Base-by-base conservation (phyloP, 1,140 invertebrate species). In the Drosophila kurseongensis region DNA sequence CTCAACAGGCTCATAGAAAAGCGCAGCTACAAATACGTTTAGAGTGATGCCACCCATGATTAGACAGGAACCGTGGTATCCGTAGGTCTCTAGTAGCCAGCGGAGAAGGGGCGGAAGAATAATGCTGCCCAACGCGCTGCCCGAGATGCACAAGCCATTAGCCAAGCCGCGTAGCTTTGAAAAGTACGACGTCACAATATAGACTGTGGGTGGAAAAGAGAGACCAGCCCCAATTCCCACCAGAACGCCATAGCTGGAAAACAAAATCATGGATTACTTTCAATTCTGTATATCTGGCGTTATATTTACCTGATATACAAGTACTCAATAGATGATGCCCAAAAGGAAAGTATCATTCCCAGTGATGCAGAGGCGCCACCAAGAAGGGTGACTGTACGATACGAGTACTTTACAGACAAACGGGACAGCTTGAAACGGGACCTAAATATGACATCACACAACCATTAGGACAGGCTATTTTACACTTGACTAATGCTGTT, bases 341-440 rank as follows among this genome's bases (percentile, higher is more conserved):
- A 97, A 82, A 95, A 96, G 91, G 97, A 97, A 38, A 96, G 90
- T 75, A 98, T 96, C 95, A 98, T 96, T 58, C 98, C 98, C 52
- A 95, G 91, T 0, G 96, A 95, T 0, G 97, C 96, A 61, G 98
- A 95, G 5, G 96, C 94, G 7, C 97, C 96, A 16, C 98, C 98
- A 5, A 97, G 93, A 32, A 98, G 94, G 5, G 97, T 98, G 14
- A 98, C 97, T 9, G 95, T 97, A n/a, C 97, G 93, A 92, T 98
- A 98, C 23, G 98, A 98, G 94, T 96, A 98, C 90, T 96, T 97
- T 48, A 97, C 96, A 0, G 97, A 98, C 44, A 98, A 93, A 97
- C 95, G 90, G n/a, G n/a, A n/a, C n/a, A n/a, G n/a, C 97, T 97
- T 13, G 98, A 97, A 47, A 99, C 92, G 13, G 98, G 98, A 80